Evolutionary conservation across 2,113 vertebrate species (phyloP).

Genomic region (Poecilia latipinna): DNA sequence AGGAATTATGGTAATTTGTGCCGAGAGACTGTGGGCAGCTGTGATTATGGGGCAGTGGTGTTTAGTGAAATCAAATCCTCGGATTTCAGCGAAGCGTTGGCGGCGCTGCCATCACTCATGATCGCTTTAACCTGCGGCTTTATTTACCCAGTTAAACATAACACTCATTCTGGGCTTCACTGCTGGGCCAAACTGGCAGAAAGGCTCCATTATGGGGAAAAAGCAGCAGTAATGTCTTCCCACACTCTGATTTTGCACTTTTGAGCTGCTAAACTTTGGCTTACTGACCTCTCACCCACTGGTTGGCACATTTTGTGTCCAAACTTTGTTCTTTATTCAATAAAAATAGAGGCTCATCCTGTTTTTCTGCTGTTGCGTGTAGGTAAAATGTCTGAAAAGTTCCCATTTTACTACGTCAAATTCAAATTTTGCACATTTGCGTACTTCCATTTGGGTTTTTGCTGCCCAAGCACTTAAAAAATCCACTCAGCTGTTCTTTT

Average conservation of each 20-base stretch:
- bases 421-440: no score
- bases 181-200: not conserved
- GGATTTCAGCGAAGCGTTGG: not conserved
- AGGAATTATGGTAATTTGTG: conserved; percentile 20
- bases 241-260: not conserved
- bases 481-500: no score
- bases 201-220: not conserved
- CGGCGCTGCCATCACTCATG: not conserved
- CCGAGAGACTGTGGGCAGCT: not conserved
- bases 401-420: no score
- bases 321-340: not conserved
- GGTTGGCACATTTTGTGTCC: no score
- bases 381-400: not conserved
- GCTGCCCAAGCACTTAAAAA: no score
- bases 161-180: conserved; percentile 9
- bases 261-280: conserved; percentile 2
- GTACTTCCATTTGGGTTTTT: no score
- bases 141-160: conserved; percentile 32
- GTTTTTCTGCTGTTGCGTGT: not conserved
- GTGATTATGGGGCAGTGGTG: conserved; percentile 3
- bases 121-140: conserved; percentile 30
- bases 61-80: conserved; percentile 19
- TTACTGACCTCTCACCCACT: not conserved
- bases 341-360: not conserved
- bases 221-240: conserved; percentile 12